These are phyloP conservation scores for Euglossa dilemma DNA, from an alignment of 1,140 invertebrate genomes.

Conservation along the genomic window DNA sequence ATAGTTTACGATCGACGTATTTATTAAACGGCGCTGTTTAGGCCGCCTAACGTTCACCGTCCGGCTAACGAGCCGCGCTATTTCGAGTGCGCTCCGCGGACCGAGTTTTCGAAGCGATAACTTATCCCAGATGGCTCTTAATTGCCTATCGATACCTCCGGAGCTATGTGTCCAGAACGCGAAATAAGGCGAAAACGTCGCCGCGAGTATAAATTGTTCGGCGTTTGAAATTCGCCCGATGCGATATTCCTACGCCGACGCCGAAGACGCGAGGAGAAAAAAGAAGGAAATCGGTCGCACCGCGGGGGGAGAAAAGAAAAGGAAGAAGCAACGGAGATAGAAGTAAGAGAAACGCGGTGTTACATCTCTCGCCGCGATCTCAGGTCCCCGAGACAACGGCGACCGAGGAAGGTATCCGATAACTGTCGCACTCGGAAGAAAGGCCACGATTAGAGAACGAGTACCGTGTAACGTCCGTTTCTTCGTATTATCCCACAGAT, in stretches of 20 bases:
- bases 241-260: too few species aligned
- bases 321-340: too few species aligned
- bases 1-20: conserved; percentile 79
- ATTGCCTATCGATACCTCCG: background rate
- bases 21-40: conserved; percentile 77
- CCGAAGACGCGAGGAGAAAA: too few species aligned
- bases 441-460: background rate
- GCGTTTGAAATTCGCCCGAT: background rate
- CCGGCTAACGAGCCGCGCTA: conserved; percentile 70
- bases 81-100: conserved; percentile 26
- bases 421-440: background rate
- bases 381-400: background rate
- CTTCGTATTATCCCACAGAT: background rate
- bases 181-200: background rate
- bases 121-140: background rate
- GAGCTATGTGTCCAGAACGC: background rate
- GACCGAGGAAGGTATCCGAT: background rate
- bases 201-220: background rate
- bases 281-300: too few species aligned
- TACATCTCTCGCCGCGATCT: too few species aligned
- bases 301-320: too few species aligned
- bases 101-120: background rate
- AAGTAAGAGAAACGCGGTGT: too few species aligned
- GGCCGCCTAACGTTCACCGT: conserved; percentile 53
- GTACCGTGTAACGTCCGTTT: background rate